phyloP scores from a whole-genome alignment of 1,140 invertebrate species.

The Drosophila persimilis region DNA sequence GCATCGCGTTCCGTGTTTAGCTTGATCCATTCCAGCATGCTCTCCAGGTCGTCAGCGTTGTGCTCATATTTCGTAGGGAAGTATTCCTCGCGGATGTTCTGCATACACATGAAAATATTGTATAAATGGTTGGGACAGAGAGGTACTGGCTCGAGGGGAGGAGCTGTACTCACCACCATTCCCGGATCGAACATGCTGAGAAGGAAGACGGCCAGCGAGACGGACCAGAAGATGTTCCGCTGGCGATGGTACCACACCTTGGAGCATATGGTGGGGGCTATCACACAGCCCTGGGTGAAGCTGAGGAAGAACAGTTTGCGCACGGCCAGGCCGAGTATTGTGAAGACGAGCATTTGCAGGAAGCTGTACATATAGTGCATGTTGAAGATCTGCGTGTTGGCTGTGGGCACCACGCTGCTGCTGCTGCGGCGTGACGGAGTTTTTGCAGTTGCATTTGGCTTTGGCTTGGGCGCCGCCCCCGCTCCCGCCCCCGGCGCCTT shows the following conservation, averaged over 20 bases:
- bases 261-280: constrained; percentile 77
- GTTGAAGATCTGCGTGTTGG: constrained; percentile 55
- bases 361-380: constrained; percentile 79
- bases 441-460: constrained; percentile 22
- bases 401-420: constrained; percentile 44
- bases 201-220: constrained; percentile 76
- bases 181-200: constrained; percentile 80
- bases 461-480: constrained; percentile 1
- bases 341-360: constrained; percentile 73
- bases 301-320: constrained; percentile 80
- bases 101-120: too few species aligned
- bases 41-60: constrained; percentile 65
- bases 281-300: constrained; percentile 79
- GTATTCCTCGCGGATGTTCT: constrained; percentile 80
- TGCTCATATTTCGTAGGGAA: constrained; percentile 47
- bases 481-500: neutral
- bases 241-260: constrained; percentile 78
- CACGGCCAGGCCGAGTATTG: constrained; percentile 67
- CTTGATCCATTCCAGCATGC: constrained; percentile 81
- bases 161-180: constrained; percentile 53
- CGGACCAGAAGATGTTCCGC: constrained; percentile 78
- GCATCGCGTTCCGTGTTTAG: constrained; percentile 79
- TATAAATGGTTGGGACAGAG: too few species aligned
- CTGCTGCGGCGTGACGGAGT: constrained; percentile 18
- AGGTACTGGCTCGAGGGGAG: too few species aligned